Evolutionary conservation across 2,888 invertebrate species (phyloP).

Genomic region (Oconnorella tubifera): DNA sequence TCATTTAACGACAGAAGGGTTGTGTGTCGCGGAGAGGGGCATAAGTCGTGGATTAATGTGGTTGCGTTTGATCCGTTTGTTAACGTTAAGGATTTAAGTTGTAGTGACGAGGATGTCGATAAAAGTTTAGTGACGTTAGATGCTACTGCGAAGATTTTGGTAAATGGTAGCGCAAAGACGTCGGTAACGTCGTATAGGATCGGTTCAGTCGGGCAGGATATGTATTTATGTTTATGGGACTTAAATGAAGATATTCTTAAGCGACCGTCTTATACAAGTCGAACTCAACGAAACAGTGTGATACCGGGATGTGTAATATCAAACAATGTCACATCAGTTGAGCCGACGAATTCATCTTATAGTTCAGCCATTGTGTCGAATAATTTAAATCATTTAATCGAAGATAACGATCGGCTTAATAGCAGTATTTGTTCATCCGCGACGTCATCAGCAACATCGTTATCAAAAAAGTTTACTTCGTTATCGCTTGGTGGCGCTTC

Average conservation of each 20-base stretch:
- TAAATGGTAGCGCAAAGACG: conserved; percentile 7
- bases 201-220: conserved; percentile 95
- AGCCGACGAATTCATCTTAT: neutral
- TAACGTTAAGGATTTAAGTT: too few species aligned
- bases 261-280: conserved; percentile 70
- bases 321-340: neutral
- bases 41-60: conserved; percentile 95
- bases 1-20: conserved; percentile 86
- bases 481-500: neutral
- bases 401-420: neutral
- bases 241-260: conserved; percentile 86
- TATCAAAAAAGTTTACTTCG: conserved; percentile 29
- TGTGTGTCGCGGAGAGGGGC: conserved; percentile 95
- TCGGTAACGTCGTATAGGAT: conserved; percentile 64
- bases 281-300: conserved; percentile 51
- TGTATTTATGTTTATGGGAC: conserved; percentile 96
- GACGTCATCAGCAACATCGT: conserved; percentile 26
- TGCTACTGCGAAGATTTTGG: too few species aligned
- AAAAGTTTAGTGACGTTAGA: too few species aligned
- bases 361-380: neutral
- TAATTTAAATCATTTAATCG: neutral
- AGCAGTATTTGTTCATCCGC: neutral
- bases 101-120: too few species aligned
- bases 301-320: conserved; percentile 35
- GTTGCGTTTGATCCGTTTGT: conserved; percentile 79